Base-by-base conservation (phyloP, 2,797 vertebrate genomes). In the Halcyon chelicuti region DNA sequence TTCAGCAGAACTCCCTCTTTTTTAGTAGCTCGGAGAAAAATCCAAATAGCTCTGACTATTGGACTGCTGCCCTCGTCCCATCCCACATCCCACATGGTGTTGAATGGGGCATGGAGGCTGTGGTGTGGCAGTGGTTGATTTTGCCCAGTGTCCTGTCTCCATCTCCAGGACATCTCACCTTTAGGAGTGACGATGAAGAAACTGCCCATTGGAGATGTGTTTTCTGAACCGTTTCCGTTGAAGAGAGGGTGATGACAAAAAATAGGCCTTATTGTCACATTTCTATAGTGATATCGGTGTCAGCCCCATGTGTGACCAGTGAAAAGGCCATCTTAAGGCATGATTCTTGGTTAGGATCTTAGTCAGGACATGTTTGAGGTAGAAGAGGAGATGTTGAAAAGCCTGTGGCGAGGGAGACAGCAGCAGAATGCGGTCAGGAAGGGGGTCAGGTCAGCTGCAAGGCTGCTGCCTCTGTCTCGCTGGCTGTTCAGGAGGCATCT, bases 401-500 rank as follows among this genome's bases (percentile, higher is more conserved):
- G 51, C 15, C 5, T 2, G 13, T 65, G 70, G 46, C 7, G 2
- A 10, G 5, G 18, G 13, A 37, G 33, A 29, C 14, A 23, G 18
- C 60, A 28, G 88, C 44, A 86, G 28, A 6, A 51, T 1, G 11
- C 4, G 5, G 9, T 16, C 70, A 47, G 65, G 44, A 40, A 54
- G 49, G 20, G 35, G n/a, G 6, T 75, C 88, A 31, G 76, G 52
- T 70, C 65, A 77, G 65, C 58, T 47, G 57, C 5, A 14, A 19
- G 37, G 76, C 28, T 12, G 46, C 73, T 52, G 33, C 49, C 25
- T 60, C 63, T 66, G 49, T 65, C 71, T 31, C 17, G 5, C 21
- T 14, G 6, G 33, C 33, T 0, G 0, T 42, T 70, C 26, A 25
- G 39, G 40, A 86, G 74, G 35, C 0, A 0, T 21, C 72, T 80